Base-by-base conservation (phyloP, 2,797 vertebrate species). In the Gastrophryne carolinensis region DNA sequence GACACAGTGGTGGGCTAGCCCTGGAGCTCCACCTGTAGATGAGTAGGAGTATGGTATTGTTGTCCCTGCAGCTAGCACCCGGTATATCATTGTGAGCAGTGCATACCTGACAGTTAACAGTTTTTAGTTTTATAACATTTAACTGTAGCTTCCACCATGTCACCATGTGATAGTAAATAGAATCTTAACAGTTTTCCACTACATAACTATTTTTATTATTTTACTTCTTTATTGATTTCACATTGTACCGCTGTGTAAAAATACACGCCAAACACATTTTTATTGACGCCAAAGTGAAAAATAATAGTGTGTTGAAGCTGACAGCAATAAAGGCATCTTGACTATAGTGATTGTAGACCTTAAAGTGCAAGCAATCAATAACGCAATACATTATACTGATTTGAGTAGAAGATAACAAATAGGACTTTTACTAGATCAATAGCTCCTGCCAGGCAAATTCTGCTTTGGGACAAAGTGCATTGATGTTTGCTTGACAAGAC, bases 341-440 rank as follows among this genome's bases (percentile, higher is more conserved):
- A 24, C 60, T 17, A 23, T 41, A 64, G 60, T 29, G 49, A 64
- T 73, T 56, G 57, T 34, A 27, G 47, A 73, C 56, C 24, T 64
- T 73, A 73, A 73, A 64, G 60, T 57, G 61, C 50, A 73, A 56
- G 71, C 50, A 47, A 44, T 73, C 71, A 57, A 73, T 73, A 65
- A 56, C 54, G 47, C 49, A 44, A 73, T 73, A 47, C 26, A 26
- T 56, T 64, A 54, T 56, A 13, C 54, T 61, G 35, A 70, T 70
- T 27, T 29, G 52, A 50, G 57, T 52, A 17, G 9, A 39, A 17
- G 44, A 73, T 73, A 64, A 64, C 49, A 73, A 73, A 73, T 73
- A 27, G 54, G 41, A 73, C 34, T 65, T 65, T 57, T 30, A 56
- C 49, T 41, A 54, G 58, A 73, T 73, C 71, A 47, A 73, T 73